Evolutionary conservation across 2,113 vertebrate species (phyloP).

Genomic region (Acinonyx jubatus): DNA sequence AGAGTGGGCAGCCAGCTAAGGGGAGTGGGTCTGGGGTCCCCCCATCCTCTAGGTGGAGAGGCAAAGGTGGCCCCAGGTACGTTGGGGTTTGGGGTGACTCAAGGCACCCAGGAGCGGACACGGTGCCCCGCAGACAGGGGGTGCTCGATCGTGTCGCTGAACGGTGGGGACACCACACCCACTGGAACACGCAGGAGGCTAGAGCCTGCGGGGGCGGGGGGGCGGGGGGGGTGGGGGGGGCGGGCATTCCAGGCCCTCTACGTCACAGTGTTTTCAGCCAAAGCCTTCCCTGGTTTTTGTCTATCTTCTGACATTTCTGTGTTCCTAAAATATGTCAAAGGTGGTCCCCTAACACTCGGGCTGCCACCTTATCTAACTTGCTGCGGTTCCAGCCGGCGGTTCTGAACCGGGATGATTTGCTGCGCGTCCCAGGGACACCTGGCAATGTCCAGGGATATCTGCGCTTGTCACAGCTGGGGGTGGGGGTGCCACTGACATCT

Average conservation of each 20-base stretch:
- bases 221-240: too few species aligned
- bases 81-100: background rate
- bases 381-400: background rate
- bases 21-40: background rate
- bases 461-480: background rate
- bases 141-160: background rate
- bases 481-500: background rate
- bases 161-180: background rate
- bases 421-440: background rate
- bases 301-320: background rate
- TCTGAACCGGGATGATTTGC: background rate
- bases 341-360: background rate
- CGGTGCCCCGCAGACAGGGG: too few species aligned
- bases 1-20: background rate
- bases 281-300: background rate
- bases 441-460: background rate
- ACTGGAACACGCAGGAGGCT: background rate
- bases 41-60: background rate
- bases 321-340: background rate
- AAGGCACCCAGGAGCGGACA: background rate
- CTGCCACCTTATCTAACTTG: background rate
- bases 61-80: background rate
- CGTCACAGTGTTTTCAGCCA: background rate
- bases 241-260: accelerated
- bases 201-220: background rate